Evolutionary conservation across 2,888 invertebrate genomes (phyloP).

Genomic region (Pseudolycoriella hygida): DNA sequence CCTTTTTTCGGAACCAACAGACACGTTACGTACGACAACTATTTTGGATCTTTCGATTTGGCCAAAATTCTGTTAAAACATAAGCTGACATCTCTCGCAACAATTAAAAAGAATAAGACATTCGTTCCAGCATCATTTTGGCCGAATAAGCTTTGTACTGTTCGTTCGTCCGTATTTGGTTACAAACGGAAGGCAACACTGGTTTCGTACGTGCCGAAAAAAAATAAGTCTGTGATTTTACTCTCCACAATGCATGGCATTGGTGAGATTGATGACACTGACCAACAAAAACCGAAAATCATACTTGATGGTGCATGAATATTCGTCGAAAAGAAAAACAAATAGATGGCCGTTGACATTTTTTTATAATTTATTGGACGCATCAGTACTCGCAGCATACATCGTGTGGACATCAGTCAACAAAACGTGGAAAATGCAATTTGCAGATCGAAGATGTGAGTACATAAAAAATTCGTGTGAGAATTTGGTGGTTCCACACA

Average conservation of each 20-base stretch:
- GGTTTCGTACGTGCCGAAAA: neutral
- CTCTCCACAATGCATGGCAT: slow-evolving; percentile 6
- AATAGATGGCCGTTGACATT: neutral
- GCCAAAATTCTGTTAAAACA: neutral
- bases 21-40: neutral
- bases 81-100: neutral
- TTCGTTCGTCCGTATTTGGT: neutral
- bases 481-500: neutral
- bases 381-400: neutral
- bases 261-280: neutral
- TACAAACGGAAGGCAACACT: neutral
- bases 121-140: neutral
- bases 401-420: neutral
- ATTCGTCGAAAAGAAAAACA: neutral
- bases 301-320: neutral
- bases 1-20: neutral
- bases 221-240: slow-evolving; percentile 3
- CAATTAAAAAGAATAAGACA: neutral
- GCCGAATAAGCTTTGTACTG: neutral
- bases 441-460: neutral
- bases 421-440: neutral
- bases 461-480: neutral
- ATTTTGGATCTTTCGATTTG: neutral
- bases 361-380: neutral
- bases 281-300: slow-evolving; percentile 4